Evolutionary conservation across 1,140 invertebrate species (phyloP), one percentile per base, ranked within the genome.

Genomic region (Sminthurides bifidus): DNA sequence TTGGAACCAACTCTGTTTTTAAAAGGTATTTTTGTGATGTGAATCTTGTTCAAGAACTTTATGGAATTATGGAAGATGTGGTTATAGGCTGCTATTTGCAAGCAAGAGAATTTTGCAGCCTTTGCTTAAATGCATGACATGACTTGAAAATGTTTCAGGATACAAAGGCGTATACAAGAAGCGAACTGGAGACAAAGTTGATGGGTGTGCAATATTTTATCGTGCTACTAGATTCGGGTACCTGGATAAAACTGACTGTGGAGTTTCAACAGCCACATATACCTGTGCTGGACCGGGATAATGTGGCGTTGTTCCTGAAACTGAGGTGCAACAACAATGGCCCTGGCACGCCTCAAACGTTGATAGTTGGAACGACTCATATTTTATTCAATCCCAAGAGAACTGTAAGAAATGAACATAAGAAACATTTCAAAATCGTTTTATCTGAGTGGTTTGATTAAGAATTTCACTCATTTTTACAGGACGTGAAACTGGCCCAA

Each of bases 341-440:
- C 6, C 10, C 46, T 49, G 37, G 60, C 44, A 41, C 37, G 23
- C 19, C 69, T 1, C 71, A 70, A 5, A 71, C 80, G 21, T 69
- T 91, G 45, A 77, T 87, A 26, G 77, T 96, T 0, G 88, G 87
- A 4, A 97, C 88, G 3, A 96, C 92, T 0, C 93, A 97, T 74
- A 73, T 97, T n/a, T 72, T 96, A 5, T 97, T 85, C 68, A 96
- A 96, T 76, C 89, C 88, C 0, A 81, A 74, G 65, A 72, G 92
- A 26, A 80, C 35, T 38, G 62, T 64, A 52, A 38, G 29, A 45
- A 33, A 55, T 27, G 41, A 30, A 14, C 24, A 26, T 37, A 30
- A 46, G 21, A 33, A 31, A 30, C 15, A 43, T 5, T 53, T 29
- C 24, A 26, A 23, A 17, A 23, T n/a, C n/a, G n/a, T 10, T 23